Conservation (phyloP, 2,797 vertebrate species). For the Trachops cirrhosus region DNA sequence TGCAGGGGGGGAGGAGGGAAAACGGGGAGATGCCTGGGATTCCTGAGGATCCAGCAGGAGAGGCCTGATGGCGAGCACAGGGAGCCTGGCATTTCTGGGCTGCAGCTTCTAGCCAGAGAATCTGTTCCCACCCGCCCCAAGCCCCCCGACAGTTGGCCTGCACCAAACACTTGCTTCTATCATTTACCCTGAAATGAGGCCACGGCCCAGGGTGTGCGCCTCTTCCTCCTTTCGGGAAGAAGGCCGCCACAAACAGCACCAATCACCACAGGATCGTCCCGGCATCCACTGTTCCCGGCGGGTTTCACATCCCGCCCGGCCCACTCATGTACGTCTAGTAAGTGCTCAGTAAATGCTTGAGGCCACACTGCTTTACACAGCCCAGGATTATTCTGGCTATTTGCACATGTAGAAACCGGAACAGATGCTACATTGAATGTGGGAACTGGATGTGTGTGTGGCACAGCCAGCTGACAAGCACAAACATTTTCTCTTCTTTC, state of each 20-base stretch:
- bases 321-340: neutral
- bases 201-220: neutral
- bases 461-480: neutral
- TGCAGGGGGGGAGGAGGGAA: neutral
- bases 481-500: neutral
- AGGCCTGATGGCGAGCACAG: neutral
- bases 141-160: neutral
- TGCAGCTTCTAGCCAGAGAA: neutral
- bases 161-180: neutral
- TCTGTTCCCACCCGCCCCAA: too few relatives aligned
- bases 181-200: neutral
- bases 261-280: neutral
- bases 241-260: neutral
- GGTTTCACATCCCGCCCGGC: neutral
- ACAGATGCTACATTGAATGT: neutral
- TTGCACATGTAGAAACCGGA: neutral
- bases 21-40: rapidly evolving
- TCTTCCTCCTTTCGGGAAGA: neutral
- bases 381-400: neutral
- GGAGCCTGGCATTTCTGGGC: neutral
- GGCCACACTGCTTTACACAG: neutral
- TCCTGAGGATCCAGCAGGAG: neutral
- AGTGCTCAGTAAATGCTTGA: neutral
- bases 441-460: neutral
- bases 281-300: neutral